These are phyloP conservation scores for Galeruca laticollis DNA, from an alignment of 2,888 invertebrate species.

Conservation along the genomic window DNA sequence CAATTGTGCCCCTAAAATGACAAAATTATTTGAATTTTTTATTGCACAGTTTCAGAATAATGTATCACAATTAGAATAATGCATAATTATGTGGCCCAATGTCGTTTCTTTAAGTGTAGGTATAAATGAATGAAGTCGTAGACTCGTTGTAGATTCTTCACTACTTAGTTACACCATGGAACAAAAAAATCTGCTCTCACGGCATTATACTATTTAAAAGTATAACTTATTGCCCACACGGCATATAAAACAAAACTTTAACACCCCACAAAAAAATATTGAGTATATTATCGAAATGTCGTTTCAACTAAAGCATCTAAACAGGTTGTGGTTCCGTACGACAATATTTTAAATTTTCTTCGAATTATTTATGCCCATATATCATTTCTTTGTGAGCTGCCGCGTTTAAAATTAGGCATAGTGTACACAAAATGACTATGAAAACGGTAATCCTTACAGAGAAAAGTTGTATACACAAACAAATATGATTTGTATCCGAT, in stretches of 20 bases:
- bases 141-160: slow-evolving; percentile 27
- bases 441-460: slow-evolving; percentile 55
- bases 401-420: slow-evolving; percentile 58
- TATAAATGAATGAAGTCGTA: neutral
- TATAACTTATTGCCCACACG: slow-evolving; percentile 47
- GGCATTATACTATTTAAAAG: slow-evolving; percentile 48
- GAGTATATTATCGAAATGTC: slow-evolving; percentile 58
- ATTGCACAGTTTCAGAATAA: no score
- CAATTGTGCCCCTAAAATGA: no score
- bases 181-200: slow-evolving; percentile 49
- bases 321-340: slow-evolving; percentile 59
- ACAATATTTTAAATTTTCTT: slow-evolving; percentile 61
- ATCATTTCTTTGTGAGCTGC: slow-evolving; percentile 60
- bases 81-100: no score
- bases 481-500: slow-evolving; percentile 56
- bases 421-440: slow-evolving; percentile 56
- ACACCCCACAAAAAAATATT: slow-evolving; percentile 49
- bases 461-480: slow-evolving; percentile 55
- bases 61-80: no score
- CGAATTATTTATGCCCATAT: slow-evolving; percentile 62
- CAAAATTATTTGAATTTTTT: no score
- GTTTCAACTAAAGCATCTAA: slow-evolving; percentile 54
- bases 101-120: no score
- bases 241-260: slow-evolving; percentile 47
- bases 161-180: slow-evolving; percentile 55